Evolutionary conservation across 2,113 vertebrate species (phyloP), one percentile per base, ranked within the genome.

Genomic region (Grus americana): DNA sequence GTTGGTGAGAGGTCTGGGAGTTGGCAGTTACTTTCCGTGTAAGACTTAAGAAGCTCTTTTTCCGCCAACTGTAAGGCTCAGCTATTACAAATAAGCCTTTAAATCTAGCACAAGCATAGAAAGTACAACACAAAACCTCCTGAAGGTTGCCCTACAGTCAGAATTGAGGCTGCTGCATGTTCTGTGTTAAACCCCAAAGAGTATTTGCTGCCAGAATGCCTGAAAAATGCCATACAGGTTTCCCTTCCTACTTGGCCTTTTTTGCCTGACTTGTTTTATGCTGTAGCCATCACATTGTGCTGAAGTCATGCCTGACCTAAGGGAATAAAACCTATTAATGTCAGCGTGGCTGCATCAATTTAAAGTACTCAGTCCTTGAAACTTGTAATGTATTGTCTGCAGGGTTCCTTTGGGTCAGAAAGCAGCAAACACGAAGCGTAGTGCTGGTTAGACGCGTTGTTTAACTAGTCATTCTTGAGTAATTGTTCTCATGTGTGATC

Each of bases 401-500:
- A 68, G 90, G 73, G 66, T 36, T 94, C 67, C 78, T 96, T 71
- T 87, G 92, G 70, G 78, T 93, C 78, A 82, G 74, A 82, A 91
- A 66, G 81, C 80, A 73, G 79, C 40, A 79, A 94, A 87, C 86
- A n/a, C 2, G 2, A 57, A 79, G 78, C 6, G 1, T 72, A 50
- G 67, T 63, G 78, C 87, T 95, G 87, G 71, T 90, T 50, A 82
- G 79, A 78, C 74, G 30, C 70, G 95, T 95, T 52, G 63, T 93
- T 93, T 67, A 88, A 87, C 54, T 71, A 70, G 59, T 92, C 91
- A 59, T 94, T 97, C 92, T 70, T 90, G 81, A 97, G 87, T 91
- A 95, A 82, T 91, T 90, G 81, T 95, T 96, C 92, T 97, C 90
- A 67, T 46, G 46, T 95, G 92, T 93, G 84, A 83, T 97, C 74